Percentiles rank a stretch among this genome's conserved stretches.
These are phyloP conservation scores for Physella acuta DNA, from an alignment of 1,140 invertebrate genomes.

Conservation along the genomic window DNA sequence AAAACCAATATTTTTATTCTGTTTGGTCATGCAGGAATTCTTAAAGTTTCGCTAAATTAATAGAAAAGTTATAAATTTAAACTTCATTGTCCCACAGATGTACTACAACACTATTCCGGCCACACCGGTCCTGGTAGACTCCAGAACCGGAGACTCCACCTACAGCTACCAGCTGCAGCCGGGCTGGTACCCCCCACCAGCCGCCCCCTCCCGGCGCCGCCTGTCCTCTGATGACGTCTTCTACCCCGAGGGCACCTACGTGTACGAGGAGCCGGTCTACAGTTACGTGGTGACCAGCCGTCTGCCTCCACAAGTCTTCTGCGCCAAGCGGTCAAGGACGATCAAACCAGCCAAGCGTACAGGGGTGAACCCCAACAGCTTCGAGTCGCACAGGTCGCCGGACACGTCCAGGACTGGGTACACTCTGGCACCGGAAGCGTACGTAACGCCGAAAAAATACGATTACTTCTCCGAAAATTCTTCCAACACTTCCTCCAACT, in stretches of 20 bases:
- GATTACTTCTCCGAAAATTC: not conserved
- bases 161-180: not conserved
- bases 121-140: not conserved
- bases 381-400: not conserved
- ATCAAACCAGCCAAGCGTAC: not conserved
- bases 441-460: not conserved
- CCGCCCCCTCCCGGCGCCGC: not conserved
- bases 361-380: not conserved
- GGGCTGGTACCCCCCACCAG: not conserved
- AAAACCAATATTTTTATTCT: not conserved
- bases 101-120: not conserved
- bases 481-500: not conserved
- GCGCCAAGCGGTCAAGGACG: no score
- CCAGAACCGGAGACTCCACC: not conserved
- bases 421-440: not conserved
- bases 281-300: no score
- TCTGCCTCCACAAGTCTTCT: no score
- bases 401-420: not conserved
- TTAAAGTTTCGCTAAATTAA: not conserved
- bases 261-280: not conserved
- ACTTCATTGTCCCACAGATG: not conserved
- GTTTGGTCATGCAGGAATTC: not conserved
- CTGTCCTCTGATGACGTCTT: constrained; percentile 1
- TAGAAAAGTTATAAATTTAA: not conserved
- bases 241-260: not conserved